Conservation (phyloP, 2,113 vertebrate species). For the Seriola dumerili region DNA sequence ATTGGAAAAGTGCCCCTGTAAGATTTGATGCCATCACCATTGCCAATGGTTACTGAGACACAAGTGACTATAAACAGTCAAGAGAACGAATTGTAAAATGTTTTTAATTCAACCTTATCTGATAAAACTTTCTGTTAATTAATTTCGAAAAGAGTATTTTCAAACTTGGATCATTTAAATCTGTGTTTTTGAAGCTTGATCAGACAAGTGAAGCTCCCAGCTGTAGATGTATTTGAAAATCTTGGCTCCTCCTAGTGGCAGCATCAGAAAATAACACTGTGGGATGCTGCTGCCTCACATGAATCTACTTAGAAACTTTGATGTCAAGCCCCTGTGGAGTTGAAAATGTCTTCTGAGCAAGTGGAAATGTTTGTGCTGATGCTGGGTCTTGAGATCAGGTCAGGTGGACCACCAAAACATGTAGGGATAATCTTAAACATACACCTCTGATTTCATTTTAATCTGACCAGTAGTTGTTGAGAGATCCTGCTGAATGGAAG, state of each 20-base stretch:
- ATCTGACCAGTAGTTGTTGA: neutral
- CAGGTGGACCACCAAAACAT: neutral
- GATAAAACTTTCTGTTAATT: no score
- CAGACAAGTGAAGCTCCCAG: no score
- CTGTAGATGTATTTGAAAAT: neutral
- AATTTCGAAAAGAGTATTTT: no score
- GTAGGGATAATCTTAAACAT: neutral
- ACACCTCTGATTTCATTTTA: neutral
- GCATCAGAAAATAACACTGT: neutral
- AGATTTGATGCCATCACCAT: no score
- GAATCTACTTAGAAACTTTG: neutral
- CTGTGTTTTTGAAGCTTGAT: neutral
- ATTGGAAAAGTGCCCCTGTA: no score
- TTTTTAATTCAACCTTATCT: neutral
- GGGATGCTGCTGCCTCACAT: neutral
- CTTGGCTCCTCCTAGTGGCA: neutral
- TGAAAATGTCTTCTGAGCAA: neutral
- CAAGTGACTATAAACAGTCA: no score
- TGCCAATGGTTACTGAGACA: no score
- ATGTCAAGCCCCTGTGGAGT: neutral
- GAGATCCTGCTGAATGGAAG: neutral
- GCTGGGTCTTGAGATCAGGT: neutral
- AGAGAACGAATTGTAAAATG: no score
- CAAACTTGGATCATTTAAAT: no score
- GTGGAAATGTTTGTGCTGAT: neutral